Evolutionary conservation across 1,140 invertebrate species (phyloP), one percentile per base, ranked within the genome.

Genomic region (Piezodorus guildinii): DNA sequence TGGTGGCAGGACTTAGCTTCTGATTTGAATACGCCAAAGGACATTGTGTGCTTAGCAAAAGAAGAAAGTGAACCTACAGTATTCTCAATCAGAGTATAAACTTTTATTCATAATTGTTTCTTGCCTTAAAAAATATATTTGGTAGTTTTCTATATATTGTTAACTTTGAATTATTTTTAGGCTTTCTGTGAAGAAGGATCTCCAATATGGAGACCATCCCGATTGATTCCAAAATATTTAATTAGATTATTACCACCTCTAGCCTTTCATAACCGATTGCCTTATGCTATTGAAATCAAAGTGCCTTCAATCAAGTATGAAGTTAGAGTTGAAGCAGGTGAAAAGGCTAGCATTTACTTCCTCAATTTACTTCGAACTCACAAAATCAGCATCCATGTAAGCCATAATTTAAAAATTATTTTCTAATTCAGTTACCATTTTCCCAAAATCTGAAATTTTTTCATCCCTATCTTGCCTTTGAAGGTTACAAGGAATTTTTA

Each of bases 1-100:
- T 90, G 85, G 82, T 92, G 90, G 90, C 83, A 83, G 75, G 88
- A 91, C 65, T 75, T 90, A 54, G 81, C 81, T 1, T 79, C 79
- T 6, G 81, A 83, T 68, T 75, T 81, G 59, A 83, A 81, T 45
- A 76, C 72, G 1, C 74, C 81, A 0, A 78, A 79, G 60, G 81
- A 86, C 67, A 73, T 87, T 34, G 76, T 78, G 51, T 87, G 85
- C 68, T 75, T 80, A 34, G 76, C 80, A 3, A 84, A 85, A 70
- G 78, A 76, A 21, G 76, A 78, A 19, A 75, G 76, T 30, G 77
- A 80, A 63, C 65, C 75, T 15, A 78, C 78, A 27, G 77, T 84
- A 8, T 87, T 87, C 70, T 80, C 83, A 10, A 76, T 85, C 63
- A 79, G 83, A 67, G 80, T 84, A 43, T 68, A 79, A 15, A n/a